These are phyloP conservation scores for Sarcophaga peregrina DNA, from an alignment of 1,140 invertebrate genomes.

Conservation along the genomic window DNA sequence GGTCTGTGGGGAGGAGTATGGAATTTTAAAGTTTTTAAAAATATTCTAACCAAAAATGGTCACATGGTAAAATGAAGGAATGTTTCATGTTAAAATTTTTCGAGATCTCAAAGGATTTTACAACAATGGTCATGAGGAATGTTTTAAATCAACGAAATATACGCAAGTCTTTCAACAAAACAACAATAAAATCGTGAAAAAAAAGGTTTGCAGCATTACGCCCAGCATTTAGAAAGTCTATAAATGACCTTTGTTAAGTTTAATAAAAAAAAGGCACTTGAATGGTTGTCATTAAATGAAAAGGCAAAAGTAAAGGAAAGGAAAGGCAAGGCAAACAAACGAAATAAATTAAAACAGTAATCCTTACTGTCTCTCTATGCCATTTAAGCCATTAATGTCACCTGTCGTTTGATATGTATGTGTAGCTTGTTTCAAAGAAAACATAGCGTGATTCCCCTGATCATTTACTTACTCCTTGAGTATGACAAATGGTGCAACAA, in stretches of 20 bases:
- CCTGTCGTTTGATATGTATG: neutral
- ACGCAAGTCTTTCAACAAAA: neutral
- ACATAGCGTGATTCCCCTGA: too few relatives aligned
- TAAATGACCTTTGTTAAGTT: neutral
- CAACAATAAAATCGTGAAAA: neutral
- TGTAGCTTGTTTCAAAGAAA: neutral
- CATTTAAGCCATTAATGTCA: conserved; percentile 23
- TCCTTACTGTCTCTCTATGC: neutral
- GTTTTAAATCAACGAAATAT: neutral
- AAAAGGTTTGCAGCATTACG: neutral
- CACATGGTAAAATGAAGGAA: conserved; percentile 39
- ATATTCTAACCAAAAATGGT: conserved; percentile 40
- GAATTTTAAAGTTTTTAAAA: conserved; percentile 38
- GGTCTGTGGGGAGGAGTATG: conserved; percentile 34
- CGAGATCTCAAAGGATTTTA: conserved; percentile 39
- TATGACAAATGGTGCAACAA: neutral
- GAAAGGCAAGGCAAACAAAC: too few relatives aligned
- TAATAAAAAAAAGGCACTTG: neutral
- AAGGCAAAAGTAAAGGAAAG: neutral
- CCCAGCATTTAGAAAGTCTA: neutral
- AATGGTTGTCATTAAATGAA: neutral
- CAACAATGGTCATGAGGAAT: conserved; percentile 39
- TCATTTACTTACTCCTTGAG: neutral
- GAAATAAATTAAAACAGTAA: too few relatives aligned
- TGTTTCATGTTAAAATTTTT: conserved; percentile 29